Percentiles rank a stretch among this genome's conserved stretches.
phyloP scores from a whole-genome alignment of 2,113 vertebrate genomes.

The Actenoides hombroni region DNA sequence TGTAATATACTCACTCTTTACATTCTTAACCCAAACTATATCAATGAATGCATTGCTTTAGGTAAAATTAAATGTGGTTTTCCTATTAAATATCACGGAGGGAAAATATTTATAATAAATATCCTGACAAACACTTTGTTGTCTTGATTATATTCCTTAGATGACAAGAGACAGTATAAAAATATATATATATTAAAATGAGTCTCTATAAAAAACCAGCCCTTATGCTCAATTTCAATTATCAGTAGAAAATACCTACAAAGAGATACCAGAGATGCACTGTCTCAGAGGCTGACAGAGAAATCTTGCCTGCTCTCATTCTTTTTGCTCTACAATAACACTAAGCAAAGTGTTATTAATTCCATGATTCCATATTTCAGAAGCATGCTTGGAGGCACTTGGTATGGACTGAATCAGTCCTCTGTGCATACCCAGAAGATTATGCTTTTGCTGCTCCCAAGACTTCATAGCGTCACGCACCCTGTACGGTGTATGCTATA shows the following conservation, averaged over 20 bases:
- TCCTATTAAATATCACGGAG: neutral
- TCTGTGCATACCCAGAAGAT: rapidly evolving
- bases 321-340: neutral
- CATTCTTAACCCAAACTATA: neutral
- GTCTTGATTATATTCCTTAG: neutral
- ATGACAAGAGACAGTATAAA: neutral
- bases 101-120: constrained; percentile 29
- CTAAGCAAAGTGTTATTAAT: neutral
- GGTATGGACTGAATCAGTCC: neutral
- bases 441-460: neutral
- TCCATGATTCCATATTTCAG: neutral
- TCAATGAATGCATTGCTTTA: neutral
- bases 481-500: rapidly evolving
- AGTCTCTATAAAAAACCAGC: neutral
- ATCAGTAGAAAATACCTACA: neutral
- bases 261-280: neutral
- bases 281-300: neutral
- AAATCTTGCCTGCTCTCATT: neutral
- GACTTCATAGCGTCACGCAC: rapidly evolving
- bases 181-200: neutral
- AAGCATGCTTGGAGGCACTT: neutral
- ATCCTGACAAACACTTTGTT: neutral
- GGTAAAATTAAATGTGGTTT: neutral
- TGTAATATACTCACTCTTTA: neutral
- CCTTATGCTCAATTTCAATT: neutral